Evolutionary conservation across 2,888 invertebrate genomes (phyloP).

Genomic region (Athripsodes cinereus): DNA sequence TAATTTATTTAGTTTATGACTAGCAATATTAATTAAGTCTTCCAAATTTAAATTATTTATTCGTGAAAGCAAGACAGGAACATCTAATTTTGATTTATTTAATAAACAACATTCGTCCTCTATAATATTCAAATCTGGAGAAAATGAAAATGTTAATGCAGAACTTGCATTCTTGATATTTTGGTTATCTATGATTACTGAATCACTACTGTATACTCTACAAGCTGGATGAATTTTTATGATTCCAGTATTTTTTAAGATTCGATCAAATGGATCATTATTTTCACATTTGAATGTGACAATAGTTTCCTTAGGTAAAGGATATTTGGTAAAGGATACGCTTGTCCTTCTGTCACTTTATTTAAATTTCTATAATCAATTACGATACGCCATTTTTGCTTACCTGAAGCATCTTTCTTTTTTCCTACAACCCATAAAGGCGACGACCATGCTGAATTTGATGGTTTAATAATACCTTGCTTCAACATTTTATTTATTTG

Average conservation of each 20-base stretch:
- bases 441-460: conserved; percentile 30
- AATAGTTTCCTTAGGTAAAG: neutral
- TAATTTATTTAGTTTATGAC: neutral
- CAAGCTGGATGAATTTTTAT: neutral
- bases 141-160: neutral
- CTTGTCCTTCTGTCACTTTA: conserved; percentile 33
- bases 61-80: neutral
- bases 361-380: conserved; percentile 36
- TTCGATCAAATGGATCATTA: neutral
- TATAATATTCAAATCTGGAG: neutral
- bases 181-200: neutral
- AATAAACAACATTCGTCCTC: neutral
- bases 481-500: conserved; percentile 32
- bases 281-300: neutral
- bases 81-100: neutral
- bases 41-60: neutral
- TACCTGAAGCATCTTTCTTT: conserved; percentile 31
- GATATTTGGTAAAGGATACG: conserved; percentile 34
- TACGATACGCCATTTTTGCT: conserved; percentile 33
- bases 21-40: neutral
- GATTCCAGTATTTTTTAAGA: neutral
- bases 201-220: neutral
- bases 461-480: conserved; percentile 31
- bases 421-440: conserved; percentile 31
- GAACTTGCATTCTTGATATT: neutral